These are phyloP conservation scores for Chromoteleia sp. DNA, from an alignment of 2,888 invertebrate species.

Conservation along the genomic window DNA sequence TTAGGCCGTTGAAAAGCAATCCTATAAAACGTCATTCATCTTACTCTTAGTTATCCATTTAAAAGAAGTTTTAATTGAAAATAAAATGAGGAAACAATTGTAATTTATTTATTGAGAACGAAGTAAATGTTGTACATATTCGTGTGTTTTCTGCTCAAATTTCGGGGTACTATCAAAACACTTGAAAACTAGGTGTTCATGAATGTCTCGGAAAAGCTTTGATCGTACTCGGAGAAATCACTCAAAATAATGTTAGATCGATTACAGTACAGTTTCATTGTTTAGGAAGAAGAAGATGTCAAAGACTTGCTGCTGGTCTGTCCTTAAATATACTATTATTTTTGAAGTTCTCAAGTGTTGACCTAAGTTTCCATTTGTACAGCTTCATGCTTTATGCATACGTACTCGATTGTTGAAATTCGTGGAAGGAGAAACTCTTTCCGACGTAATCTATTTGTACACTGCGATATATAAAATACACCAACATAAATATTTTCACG, in stretches of 20 bases:
- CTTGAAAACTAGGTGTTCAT: slow-evolving; percentile 51
- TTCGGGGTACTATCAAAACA: slow-evolving; percentile 56
- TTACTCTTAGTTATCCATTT: slow-evolving; percentile 21
- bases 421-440: slow-evolving; percentile 34
- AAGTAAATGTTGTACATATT: slow-evolving; percentile 57
- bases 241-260: slow-evolving; percentile 49
- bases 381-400: slow-evolving; percentile 59
- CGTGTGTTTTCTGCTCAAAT: slow-evolving; percentile 59
- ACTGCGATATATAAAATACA: slow-evolving; percentile 32
- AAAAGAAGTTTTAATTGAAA: not conserved
- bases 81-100: not conserved
- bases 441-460: slow-evolving; percentile 51
- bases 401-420: slow-evolving; percentile 56
- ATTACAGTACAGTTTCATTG: slow-evolving; percentile 48
- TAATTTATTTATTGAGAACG: slow-evolving; percentile 21
- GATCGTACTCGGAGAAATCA: slow-evolving; percentile 49
- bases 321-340: slow-evolving; percentile 55
- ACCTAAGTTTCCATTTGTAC: slow-evolving; percentile 50
- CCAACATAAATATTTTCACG: slow-evolving; percentile 32
- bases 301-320: slow-evolving; percentile 63
- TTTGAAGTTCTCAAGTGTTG: slow-evolving; percentile 42
- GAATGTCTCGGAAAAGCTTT: slow-evolving; percentile 61
- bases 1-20: no score
- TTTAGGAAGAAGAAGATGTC: slow-evolving; percentile 50
- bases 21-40: slow-evolving; percentile 42